These are phyloP conservation scores for Drosophila obscura DNA, from an alignment of 1,140 invertebrate genomes.

Conservation along the genomic window DNA sequence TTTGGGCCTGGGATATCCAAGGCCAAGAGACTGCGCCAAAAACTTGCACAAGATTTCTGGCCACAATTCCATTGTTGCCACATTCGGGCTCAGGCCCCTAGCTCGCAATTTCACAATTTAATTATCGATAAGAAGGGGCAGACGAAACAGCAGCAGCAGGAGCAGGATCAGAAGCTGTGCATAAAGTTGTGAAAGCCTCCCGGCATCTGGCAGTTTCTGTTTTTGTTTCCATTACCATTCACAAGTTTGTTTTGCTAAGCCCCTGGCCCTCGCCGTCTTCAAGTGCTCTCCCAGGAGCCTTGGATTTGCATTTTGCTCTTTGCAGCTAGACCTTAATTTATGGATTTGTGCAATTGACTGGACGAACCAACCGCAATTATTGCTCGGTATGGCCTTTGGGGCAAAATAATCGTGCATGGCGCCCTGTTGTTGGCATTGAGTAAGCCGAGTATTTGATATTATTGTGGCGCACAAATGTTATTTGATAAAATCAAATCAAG, in stretches of 20 bases:
- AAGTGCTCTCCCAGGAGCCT: conserved; percentile 10
- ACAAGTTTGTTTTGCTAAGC: conserved; percentile 26
- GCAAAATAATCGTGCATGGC: no score
- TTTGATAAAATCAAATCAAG: conserved; percentile 39
- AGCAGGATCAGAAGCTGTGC: background rate
- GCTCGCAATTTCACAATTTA: conserved; percentile 54
- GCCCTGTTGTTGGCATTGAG: conserved; percentile 6
- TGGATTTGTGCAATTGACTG: conserved; percentile 47
- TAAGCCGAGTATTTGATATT: conserved; percentile 30
- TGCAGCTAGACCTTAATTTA: conserved; percentile 52
- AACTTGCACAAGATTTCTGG: conserved; percentile 37
- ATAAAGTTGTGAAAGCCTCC: conserved; percentile 48
- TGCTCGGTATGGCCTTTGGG: background rate
- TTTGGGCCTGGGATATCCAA: conserved; percentile 2
- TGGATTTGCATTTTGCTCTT: conserved; percentile 22
- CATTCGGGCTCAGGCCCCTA: background rate
- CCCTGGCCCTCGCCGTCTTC: conserved; percentile 16
- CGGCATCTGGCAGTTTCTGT: conserved; percentile 47
- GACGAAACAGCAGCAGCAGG: background rate
- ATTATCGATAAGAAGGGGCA: conserved; percentile 37
- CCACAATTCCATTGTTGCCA: conserved; percentile 36
- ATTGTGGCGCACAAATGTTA: conserved; percentile 42
- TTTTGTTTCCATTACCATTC: conserved; percentile 42
- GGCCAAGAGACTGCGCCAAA: conserved; percentile 12
- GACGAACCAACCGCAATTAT: conserved; percentile 16